phyloP scores from a whole-genome alignment of 2,113 vertebrate species.

The Gasterosteus nipponicus region DNA sequence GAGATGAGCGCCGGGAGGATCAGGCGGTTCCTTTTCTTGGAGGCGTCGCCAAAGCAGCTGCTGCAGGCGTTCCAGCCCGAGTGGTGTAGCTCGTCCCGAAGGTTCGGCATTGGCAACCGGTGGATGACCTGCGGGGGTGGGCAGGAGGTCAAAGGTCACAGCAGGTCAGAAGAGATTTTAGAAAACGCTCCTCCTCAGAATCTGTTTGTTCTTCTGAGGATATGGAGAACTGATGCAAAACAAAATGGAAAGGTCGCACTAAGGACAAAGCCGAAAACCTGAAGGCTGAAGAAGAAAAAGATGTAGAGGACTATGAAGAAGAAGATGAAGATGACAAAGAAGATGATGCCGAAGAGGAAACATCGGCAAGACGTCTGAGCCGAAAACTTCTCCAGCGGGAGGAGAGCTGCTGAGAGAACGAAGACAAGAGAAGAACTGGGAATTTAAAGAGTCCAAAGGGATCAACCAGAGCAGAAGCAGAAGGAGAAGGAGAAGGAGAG shows the following conservation, averaged over 20 bases:
- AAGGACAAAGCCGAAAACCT: background rate
- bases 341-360: background rate
- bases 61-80: conserved; percentile 95
- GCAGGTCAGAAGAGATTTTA: background rate
- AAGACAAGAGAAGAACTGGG: background rate
- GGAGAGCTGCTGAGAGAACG: background rate
- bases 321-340: background rate
- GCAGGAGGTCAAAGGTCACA: conserved; percentile 20
- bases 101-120: conserved; percentile 89
- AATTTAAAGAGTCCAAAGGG: background rate
- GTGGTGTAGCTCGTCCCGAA: conserved; percentile 92
- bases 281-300: background rate
- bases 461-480: background rate
- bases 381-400: background rate
- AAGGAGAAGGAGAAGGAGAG: background rate
- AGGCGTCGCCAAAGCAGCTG: conserved; percentile 88
- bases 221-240: background rate
- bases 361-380: background rate
- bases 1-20: conserved; percentile 91
- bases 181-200: background rate
- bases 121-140: conserved; percentile 86
- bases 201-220: background rate
- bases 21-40: conserved; percentile 84
- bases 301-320: background rate
- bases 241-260: background rate